These are phyloP conservation scores for Halyomorpha halys DNA, from an alignment of 1,140 invertebrate species.

Conservation along the genomic window DNA sequence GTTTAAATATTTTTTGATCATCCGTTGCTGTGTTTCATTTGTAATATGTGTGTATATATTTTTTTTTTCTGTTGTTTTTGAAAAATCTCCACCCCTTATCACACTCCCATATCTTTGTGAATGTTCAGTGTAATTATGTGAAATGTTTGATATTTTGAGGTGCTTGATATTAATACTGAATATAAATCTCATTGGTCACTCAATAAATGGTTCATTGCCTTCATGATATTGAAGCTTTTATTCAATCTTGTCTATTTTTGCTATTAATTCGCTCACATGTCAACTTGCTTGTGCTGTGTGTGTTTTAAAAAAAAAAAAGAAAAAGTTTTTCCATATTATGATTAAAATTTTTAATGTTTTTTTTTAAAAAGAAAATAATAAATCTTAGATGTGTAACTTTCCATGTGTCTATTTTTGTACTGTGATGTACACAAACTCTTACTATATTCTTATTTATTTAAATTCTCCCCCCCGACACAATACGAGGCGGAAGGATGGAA, in stretches of 20 bases:
- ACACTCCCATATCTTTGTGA: neutral
- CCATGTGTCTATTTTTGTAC: conserved; percentile 8
- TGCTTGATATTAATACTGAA: neutral
- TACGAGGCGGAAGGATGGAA: conserved; percentile 10
- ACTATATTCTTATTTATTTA: conserved; percentile 17
- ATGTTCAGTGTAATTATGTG: neutral
- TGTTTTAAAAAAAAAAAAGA: no score
- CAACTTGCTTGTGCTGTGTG: no score
- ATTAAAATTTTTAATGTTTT: neutral
- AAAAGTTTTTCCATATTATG: neutral
- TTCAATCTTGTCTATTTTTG: no score
- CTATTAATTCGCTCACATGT: no score
- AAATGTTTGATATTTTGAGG: conserved; percentile 2
- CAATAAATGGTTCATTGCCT: neutral
- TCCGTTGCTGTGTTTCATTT: neutral
- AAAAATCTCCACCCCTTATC: conserved; percentile 1
- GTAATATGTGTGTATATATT: conserved; percentile 7
- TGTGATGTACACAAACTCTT: neutral
- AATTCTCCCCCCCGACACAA: neutral
- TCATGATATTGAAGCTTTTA: no score
- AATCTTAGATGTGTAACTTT: conserved; percentile 17
- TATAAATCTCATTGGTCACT: neutral
- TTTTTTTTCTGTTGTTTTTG: neutral
- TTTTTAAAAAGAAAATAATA: neutral
- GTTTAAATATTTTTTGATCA: neutral